Conservation (phyloP, 2,797 vertebrate genomes). For the Luscinia luscinia region DNA sequence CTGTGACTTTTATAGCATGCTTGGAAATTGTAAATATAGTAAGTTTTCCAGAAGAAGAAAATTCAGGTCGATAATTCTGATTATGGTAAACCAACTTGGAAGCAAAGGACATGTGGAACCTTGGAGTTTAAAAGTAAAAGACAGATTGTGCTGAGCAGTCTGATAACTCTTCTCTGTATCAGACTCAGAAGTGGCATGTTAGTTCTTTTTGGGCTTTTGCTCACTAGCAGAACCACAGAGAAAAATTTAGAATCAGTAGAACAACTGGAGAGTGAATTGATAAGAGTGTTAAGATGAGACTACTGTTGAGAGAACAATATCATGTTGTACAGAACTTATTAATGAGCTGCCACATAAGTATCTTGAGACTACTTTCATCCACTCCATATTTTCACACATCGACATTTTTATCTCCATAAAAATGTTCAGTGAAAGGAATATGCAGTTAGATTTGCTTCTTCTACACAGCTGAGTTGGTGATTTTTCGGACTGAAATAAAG, state of each 20-base stretch:
- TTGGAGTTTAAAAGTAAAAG: background rate
- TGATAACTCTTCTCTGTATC: background rate
- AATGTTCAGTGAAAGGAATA: background rate
- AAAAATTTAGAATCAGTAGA: background rate
- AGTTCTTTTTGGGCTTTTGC: background rate
- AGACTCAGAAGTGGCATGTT: background rate
- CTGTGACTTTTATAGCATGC: background rate
- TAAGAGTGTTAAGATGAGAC: background rate
- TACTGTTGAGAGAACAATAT: background rate
- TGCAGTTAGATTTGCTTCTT: background rate
- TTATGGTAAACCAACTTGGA: background rate
- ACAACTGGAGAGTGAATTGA: background rate
- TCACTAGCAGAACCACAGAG: background rate
- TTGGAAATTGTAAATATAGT: background rate
- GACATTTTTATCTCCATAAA: background rate
- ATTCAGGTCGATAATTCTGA: background rate
- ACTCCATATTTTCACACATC: too few relatives aligned
- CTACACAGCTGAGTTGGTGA: background rate
- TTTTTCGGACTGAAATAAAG: background rate
- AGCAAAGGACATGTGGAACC: background rate
- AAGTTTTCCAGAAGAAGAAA: background rate
- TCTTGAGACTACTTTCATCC: background rate
- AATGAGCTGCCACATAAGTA: background rate
- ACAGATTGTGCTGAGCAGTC: background rate
- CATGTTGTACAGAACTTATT: background rate